These are phyloP conservation scores for Takifugu bimaculatus DNA, from an alignment of 2,113 vertebrate genomes.

Conservation along the genomic window DNA sequence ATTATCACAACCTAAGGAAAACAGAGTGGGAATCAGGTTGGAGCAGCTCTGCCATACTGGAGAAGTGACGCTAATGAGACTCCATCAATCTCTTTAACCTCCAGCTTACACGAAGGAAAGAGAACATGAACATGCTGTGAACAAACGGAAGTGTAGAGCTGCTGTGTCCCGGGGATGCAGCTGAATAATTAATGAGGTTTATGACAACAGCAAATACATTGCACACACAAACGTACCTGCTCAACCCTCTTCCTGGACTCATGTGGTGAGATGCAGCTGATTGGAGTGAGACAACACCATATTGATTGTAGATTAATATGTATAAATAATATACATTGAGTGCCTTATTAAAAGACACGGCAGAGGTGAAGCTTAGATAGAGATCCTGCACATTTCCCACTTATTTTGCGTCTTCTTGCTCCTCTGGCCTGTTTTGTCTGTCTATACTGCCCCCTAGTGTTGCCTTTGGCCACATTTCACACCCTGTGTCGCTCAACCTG, in stretches of 20 bases:
- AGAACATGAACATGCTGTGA: slow-evolving; percentile 18
- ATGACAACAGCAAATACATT: slow-evolving; percentile 38
- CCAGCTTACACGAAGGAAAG: neutral
- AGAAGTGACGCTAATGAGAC: slow-evolving; percentile 12
- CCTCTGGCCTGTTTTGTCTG: neutral
- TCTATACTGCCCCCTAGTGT: slow-evolving; percentile 10
- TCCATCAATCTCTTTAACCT: neutral
- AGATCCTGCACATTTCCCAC: neutral
- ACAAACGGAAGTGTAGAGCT: slow-evolving; percentile 25
- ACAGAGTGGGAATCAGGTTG: neutral
- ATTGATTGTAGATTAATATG: neutral
- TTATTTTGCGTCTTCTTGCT: neutral
- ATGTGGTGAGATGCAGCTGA: neutral
- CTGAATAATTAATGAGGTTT: slow-evolving; percentile 53
- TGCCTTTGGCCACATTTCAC: neutral
- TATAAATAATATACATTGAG: no score
- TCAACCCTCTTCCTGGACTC: neutral
- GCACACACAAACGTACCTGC: slow-evolving; percentile 4
- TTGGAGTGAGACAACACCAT: neutral
- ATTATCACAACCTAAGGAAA: slow-evolving; percentile 11
- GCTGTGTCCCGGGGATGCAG: slow-evolving; percentile 43
- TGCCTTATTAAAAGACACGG: no score
- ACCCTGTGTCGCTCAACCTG: neutral
- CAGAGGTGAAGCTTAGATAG: neutral
- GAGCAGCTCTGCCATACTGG: slow-evolving; percentile 1